Evolutionary conservation across 2,797 vertebrate species (phyloP), one percentile per base, ranked within the genome.

Genomic region (Remorina albescens): DNA sequence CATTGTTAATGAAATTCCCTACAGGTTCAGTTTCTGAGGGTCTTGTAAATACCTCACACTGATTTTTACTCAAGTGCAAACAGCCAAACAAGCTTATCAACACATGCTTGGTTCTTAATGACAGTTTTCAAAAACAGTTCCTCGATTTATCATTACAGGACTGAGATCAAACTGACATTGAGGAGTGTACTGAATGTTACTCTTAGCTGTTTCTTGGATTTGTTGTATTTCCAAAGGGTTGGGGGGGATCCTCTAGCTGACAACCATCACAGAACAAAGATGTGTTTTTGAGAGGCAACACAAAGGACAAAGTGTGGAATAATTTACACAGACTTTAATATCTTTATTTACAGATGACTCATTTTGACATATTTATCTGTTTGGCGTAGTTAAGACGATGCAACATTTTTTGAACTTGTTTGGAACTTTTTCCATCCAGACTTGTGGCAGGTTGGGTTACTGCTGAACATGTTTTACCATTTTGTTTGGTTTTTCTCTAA

Each of bases 261-360:
- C 25, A 53, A 55, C 13, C 10, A 37, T 32, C 8, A 70, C 10
- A 46, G 32, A 26, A 25, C 32, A 47, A 6, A 34, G 1, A 23
- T 8, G 23, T 2, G 16, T 67, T 19, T 49, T 36, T 25, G 3
- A 44, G 12, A 77, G 25, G 18, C 15, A 66, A 39, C 36, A 70
- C 54, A 85, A 18, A 75, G 13, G 55, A 84, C 55, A 73, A 25
- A 42, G n/a, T 1, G 23, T 49, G 28, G 93, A 86, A 88, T 91
- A 92, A 97, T 98, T 98, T 98, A 99, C 96, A 99, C 96, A 97
- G 96, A 98, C 92, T 97, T 99, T 96, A 97, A 97, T 97, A 97
- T 96, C 96, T 98, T 97, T 99, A 99, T 99, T 98, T 99, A 99
- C 97, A 99, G 95, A 97, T 97, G 95, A 94, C 90, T 90, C 86